These are phyloP conservation scores for Hydra vulgaris DNA, from an alignment of 30 jellyfish, hydroid and myxozoan species.

Conservation along the genomic window DNA sequence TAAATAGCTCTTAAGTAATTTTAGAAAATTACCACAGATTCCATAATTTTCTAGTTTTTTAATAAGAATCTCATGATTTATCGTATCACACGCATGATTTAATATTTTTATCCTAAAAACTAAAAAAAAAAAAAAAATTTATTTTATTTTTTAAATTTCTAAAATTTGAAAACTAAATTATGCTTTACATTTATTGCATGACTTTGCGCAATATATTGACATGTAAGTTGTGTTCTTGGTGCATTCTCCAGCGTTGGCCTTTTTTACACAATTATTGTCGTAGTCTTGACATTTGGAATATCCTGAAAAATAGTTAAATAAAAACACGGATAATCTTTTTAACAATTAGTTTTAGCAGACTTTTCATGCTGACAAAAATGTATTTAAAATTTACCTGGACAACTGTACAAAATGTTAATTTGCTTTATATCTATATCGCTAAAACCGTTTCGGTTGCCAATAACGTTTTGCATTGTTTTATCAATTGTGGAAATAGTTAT, in stretches of 20 bases:
- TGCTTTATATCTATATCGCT: conserved; percentile 53
- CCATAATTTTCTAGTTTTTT: too few species aligned
- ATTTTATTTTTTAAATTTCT: too few species aligned
- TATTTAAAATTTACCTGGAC: background rate
- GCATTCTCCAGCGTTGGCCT: background rate
- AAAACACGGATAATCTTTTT: too few species aligned
- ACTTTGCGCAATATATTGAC: background rate
- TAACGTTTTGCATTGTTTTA: conserved; percentile 36
- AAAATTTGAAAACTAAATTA: background rate
- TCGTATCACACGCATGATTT: too few species aligned
- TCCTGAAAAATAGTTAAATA: background rate
- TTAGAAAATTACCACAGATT: too few species aligned
- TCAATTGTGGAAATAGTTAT: conserved; percentile 48
- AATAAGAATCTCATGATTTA: too few species aligned
- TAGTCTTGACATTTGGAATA: background rate
- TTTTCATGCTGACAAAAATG: too few species aligned
- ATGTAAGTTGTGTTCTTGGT: background rate
- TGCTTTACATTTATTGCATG: background rate
- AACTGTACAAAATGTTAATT: conserved; percentile 51
- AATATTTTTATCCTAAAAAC: too few species aligned
- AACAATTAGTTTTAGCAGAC: too few species aligned
- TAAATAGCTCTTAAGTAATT: too few species aligned
- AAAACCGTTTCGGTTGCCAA: conserved; percentile 58
- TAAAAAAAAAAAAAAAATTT: too few species aligned
- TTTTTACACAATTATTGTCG: background rate